Conservation (phyloP, 1,140 invertebrate genomes). For the Magallana angulata region DNA sequence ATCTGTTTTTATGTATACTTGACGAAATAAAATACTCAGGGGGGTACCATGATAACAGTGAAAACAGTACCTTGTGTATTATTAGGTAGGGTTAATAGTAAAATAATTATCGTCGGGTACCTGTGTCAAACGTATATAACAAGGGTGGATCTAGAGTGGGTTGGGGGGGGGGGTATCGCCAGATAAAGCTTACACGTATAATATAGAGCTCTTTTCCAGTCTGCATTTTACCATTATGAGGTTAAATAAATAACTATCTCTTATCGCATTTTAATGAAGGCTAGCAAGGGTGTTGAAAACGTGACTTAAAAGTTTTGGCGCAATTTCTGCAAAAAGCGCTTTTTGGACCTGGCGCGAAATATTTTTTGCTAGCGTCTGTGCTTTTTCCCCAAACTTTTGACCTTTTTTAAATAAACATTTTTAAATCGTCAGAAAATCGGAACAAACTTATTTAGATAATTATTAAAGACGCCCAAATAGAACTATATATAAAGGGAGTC, state of each 20-base stretch:
- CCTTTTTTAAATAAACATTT: slow-evolving; percentile 6
- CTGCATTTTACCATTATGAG: slow-evolving; percentile 12
- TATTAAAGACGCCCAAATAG: slow-evolving; percentile 10
- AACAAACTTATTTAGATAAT: slow-evolving; percentile 9
- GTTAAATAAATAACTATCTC: slow-evolving; percentile 19
- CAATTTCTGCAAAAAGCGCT: background rate
- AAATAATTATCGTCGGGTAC: background rate
- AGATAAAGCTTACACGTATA: background rate
- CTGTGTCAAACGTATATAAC: background rate
- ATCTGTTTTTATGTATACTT: slow-evolving; percentile 1
- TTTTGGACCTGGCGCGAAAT: slow-evolving; percentile 7
- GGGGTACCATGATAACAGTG: background rate
- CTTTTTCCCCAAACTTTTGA: background rate
- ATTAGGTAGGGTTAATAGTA: background rate
- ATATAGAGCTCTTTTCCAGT: slow-evolving; percentile 7
- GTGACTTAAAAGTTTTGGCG: slow-evolving; percentile 9
- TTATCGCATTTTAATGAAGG: slow-evolving; percentile 17
- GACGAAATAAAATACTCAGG: slow-evolving; percentile 17
- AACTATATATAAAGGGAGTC: background rate
- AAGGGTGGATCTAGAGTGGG: no score
- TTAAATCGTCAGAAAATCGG: background rate
- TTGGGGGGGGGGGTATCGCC: no score
- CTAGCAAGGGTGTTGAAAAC: slow-evolving; percentile 15
- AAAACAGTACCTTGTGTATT: background rate
- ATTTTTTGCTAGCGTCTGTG: slow-evolving; percentile 16